Base-by-base conservation (phyloP, 2,888 invertebrate genomes). In the Dasypogon diadema region DNA sequence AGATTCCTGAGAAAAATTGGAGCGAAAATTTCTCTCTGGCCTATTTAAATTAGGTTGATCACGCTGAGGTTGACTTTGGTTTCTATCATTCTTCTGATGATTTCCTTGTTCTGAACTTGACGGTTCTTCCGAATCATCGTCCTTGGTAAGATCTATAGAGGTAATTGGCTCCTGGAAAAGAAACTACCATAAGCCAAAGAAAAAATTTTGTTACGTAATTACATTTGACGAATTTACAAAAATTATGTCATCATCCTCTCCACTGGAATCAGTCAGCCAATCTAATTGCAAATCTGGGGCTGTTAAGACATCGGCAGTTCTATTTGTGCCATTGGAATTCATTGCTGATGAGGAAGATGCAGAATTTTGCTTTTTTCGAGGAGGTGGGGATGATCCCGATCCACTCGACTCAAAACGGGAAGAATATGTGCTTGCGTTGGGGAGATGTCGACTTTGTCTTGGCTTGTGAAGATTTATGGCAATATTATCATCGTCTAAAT, bases 231-330 rank as follows among this genome's bases (percentile, higher is more conserved):
- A 85, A 79, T 85, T 85, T 10, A 86, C 85, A 80, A 85, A 85
- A 6, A 86, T 85, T 4, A 86, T 89, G 82, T 91, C 91, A 80
- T 91, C 92, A 81, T 91, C 91, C 77, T 88, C 88, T 46, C 87
- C 88, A 65, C 90, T 90, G 5, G 90, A 89, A 78, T 88, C 88
- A 0, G 90, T 90, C 0, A 92, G 88, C 91, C 93, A 93, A 84
- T 93, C 92, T 54, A 93, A 85, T 84, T 93, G 93, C 75, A 93
- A 85, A 83, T 93, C 93, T 0, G 93, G 93, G 5, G 92, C 91
- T 2, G 88, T 87, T 56, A 91, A 88, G 18, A 88, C 88, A 79
- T 89, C 79, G 12, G 51, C 4, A 8, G 26, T 34, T 54, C 37
- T 73, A 58, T n/a, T 70, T 16, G 18, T 60, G 0, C 46, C 42